A percentile compares a stretch with the other conserved stretches of the same genome.
These are phyloP conservation scores for Pachycephus smyrnensis DNA, from an alignment of 2,888 invertebrate genomes.

Conservation along the genomic window DNA sequence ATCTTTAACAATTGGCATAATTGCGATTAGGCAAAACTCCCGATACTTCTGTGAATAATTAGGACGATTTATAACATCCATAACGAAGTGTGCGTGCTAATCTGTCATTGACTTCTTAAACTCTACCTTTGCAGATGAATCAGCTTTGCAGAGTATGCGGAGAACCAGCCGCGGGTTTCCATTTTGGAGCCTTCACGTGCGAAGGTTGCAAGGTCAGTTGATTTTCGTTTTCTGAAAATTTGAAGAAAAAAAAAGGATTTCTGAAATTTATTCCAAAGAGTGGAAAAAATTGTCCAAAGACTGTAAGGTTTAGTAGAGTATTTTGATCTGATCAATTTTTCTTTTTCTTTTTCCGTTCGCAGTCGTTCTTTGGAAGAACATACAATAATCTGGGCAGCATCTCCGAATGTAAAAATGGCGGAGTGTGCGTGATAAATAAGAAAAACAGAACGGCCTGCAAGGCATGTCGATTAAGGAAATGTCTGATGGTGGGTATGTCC, in stretches of 20 bases:
- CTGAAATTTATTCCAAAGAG: not conserved
- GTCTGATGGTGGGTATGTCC: slow-evolving; percentile 70
- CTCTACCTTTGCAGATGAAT: slow-evolving; percentile 57
- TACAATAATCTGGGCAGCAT: slow-evolving; percentile 70
- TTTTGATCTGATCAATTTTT: not conserved
- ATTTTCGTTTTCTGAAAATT: slow-evolving; percentile 19
- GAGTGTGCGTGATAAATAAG: slow-evolving; percentile 70
- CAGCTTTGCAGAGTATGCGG: slow-evolving; percentile 63
- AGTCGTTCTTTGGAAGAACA: slow-evolving; percentile 71
- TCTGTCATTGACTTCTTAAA: not conserved
- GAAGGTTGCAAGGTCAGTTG: slow-evolving; percentile 62
- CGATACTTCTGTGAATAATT: not conserved
- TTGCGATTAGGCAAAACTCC: not conserved
- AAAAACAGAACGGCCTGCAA: slow-evolving; percentile 72
- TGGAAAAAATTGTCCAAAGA: not conserved
- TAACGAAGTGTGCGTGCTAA: not conserved
- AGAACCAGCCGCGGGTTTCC: slow-evolving; percentile 64
- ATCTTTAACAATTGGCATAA: not conserved
- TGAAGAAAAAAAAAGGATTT: not conserved
- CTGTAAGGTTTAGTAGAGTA: not conserved
- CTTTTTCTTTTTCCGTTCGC: slow-evolving; percentile 17
- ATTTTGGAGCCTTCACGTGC: slow-evolving; percentile 63
- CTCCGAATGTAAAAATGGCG: slow-evolving; percentile 71
- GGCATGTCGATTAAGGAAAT: slow-evolving; percentile 69
- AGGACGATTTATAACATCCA: not conserved